Evolutionary conservation across 2,888 invertebrate genomes (phyloP).

Genomic region (Pristionchus arcanus): DNA sequence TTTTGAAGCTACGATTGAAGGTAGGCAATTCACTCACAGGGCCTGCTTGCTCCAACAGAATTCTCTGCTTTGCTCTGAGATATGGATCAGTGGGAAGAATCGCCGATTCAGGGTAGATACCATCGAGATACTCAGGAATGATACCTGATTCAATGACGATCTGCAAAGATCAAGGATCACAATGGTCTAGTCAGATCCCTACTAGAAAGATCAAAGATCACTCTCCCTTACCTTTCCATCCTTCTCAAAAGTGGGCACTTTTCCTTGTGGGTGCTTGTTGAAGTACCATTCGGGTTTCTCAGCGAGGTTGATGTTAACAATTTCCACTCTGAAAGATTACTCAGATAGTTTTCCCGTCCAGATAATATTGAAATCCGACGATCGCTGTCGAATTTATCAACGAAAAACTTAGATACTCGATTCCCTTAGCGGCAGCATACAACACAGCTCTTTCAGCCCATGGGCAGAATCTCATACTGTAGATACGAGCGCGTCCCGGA

Average conservation of each 20-base stretch:
- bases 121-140: slow-evolving; percentile 89
- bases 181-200: neutral
- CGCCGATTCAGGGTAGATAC: slow-evolving; percentile 85
- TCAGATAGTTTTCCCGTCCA: too few relatives aligned
- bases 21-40: slow-evolving; percentile 56
- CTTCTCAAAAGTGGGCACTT: slow-evolving; percentile 88
- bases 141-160: slow-evolving; percentile 88
- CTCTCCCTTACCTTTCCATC: slow-evolving; percentile 64
- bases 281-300: slow-evolving; percentile 89
- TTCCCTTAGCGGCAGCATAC: slow-evolving; percentile 83
- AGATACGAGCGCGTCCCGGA: slow-evolving; percentile 85
- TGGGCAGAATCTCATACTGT: slow-evolving; percentile 91
- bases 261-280: slow-evolving; percentile 81
- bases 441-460: slow-evolving; percentile 88
- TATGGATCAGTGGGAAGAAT: slow-evolving; percentile 85
- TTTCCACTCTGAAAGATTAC: slow-evolving; percentile 65
- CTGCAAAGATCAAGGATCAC: slow-evolving; percentile 70
- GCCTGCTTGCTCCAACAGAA: slow-evolving; percentile 85
- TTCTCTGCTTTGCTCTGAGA: slow-evolving; percentile 86
- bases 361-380: too few relatives aligned
- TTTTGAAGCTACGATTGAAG: too few relatives aligned
- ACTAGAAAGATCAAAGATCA: slow-evolving; percentile 1
- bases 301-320: slow-evolving; percentile 70
- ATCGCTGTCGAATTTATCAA: too few relatives aligned
- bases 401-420: too few relatives aligned